Percentiles rank a stretch among this genome's conserved stretches.
Evolutionary conservation across 2,113 vertebrate genomes (phyloP).

Genomic region (Notarius lentiginosus): DNA sequence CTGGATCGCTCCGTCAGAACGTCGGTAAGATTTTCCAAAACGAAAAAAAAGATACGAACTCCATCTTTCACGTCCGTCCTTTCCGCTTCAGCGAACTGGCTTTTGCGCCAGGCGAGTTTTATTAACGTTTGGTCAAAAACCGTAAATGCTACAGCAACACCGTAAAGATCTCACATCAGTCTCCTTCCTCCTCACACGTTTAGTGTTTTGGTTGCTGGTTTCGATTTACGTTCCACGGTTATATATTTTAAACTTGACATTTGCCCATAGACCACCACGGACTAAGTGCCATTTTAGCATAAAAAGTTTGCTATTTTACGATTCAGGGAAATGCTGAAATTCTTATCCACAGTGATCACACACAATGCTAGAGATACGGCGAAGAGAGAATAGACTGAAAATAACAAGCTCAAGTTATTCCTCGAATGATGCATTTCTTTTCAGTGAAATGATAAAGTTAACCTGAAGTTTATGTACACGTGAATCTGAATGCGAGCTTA

Average conservation of each 20-base stretch:
- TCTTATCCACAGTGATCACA: neutral
- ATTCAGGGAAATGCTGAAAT: neutral
- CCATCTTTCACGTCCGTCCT: neutral
- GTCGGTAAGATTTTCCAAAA: no score
- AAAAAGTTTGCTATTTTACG: neutral
- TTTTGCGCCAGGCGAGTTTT: neutral
- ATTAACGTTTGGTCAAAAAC: neutral
- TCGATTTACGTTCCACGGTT: neutral
- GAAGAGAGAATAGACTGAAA: neutral
- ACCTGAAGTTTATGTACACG: slow-evolving; percentile 20
- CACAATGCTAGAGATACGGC: neutral
- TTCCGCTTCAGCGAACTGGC: neutral
- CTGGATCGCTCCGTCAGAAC: no score
- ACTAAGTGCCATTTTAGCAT: neutral
- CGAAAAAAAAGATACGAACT: neutral
- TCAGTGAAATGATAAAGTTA: slow-evolving; percentile 24
- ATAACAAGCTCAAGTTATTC: neutral
- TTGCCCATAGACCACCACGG: neutral
- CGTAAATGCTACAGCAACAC: no score
- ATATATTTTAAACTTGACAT: neutral
- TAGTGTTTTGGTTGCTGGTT: neutral
- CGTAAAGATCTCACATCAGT: neutral
- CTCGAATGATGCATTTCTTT: neutral
- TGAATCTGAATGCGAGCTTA: slow-evolving; percentile 67
- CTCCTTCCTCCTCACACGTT: neutral